These are phyloP conservation scores for Trinectes maculatus DNA, from an alignment of 2,113 vertebrate genomes.

Conservation along the genomic window DNA sequence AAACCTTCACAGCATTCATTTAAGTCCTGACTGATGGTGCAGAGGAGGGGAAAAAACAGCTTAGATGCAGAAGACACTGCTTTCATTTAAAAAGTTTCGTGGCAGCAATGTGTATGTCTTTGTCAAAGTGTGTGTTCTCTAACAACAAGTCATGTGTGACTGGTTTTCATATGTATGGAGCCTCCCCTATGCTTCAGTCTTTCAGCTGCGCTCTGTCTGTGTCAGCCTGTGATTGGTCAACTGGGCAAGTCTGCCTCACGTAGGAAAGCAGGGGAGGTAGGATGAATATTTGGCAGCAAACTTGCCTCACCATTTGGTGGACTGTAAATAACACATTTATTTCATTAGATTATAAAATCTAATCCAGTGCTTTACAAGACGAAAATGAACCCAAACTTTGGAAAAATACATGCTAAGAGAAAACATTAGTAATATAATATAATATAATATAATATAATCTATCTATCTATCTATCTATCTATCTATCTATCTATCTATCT, in stretches of 20 bases:
- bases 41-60: not conserved
- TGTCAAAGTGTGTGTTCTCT: slow-evolving; percentile 2
- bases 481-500: too few species aligned
- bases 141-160: slow-evolving; percentile 16
- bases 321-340: too few species aligned
- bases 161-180: slow-evolving; percentile 33
- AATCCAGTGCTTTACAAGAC: too few species aligned
- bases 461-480: too few species aligned
- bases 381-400: too few species aligned
- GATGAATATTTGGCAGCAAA: slow-evolving; percentile 1
- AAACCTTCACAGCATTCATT: not conserved
- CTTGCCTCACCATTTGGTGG: too few species aligned
- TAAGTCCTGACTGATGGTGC: not conserved
- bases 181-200: slow-evolving; percentile 25
- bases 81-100: not conserved
- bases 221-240: slow-evolving; percentile 63
- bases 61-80: not conserved
- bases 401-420: too few species aligned
- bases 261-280: slow-evolving; percentile 21
- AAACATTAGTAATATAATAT: too few species aligned
- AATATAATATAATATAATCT: too few species aligned
- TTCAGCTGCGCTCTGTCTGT: slow-evolving; percentile 23
- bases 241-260: not conserved
- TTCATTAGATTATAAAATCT: too few species aligned
- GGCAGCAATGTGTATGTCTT: slow-evolving; percentile 2